Evolutionary conservation across 2,888 invertebrate genomes (phyloP).

Genomic region (Ceriagrion tenellum): DNA sequence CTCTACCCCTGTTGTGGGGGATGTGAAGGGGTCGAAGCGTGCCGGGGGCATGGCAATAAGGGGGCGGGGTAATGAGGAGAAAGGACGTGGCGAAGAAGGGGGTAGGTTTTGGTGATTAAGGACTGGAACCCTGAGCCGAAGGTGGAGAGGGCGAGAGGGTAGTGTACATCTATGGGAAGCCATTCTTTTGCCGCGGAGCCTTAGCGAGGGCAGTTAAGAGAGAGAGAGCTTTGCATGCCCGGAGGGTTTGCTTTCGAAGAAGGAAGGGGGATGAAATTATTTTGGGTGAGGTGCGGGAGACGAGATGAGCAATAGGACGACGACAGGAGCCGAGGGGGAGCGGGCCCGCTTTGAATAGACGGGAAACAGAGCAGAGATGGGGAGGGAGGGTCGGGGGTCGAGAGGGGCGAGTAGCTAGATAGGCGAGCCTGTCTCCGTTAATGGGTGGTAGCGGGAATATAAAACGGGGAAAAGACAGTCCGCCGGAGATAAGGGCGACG

Average conservation of each 20-base stretch:
- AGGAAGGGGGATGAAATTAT: not conserved
- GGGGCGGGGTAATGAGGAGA: not conserved
- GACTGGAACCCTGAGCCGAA: not conserved
- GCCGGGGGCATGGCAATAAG: too few relatives aligned
- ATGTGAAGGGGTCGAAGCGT: too few relatives aligned
- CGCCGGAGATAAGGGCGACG: conserved; percentile 38
- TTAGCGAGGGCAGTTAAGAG: not conserved
- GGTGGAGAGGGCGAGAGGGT: not conserved
- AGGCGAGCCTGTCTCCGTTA: not conserved
- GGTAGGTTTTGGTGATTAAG: not conserved
- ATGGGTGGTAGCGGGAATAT: not conserved
- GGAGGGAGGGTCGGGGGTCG: not conserved
- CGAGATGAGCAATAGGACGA: not conserved
- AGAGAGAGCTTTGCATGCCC: not conserved
- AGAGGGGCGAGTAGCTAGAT: too few relatives aligned
- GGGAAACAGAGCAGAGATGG: not conserved
- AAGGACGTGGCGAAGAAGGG: not conserved
- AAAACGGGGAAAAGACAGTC: not conserved
- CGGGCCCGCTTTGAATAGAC: not conserved
- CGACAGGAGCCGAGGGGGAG: not conserved
- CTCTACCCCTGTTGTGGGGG: too few relatives aligned
- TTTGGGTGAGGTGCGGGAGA: not conserved
- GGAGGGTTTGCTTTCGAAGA: not conserved
- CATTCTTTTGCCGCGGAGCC: not conserved
- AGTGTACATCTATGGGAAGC: not conserved